phyloP scores from a whole-genome alignment of 2,113 vertebrate species.

The Passer domesticus region DNA sequence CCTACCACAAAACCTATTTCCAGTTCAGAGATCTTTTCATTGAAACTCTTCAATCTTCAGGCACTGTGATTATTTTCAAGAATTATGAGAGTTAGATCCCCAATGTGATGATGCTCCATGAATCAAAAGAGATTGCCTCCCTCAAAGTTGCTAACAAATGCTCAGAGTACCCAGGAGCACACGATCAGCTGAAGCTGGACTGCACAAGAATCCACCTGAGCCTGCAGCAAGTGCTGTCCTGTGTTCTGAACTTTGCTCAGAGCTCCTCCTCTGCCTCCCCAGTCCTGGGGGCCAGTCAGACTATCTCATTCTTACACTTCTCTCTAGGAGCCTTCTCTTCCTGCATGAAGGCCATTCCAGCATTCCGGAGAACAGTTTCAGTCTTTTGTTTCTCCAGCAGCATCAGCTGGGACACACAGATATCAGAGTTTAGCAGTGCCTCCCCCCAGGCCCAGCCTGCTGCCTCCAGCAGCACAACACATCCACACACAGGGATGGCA shows the following conservation, averaged over 20 bases:
- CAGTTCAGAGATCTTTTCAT: not conserved
- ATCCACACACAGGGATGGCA: not conserved
- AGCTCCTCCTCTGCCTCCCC: not conserved
- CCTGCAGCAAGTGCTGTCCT: not conserved
- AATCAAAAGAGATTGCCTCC: not conserved
- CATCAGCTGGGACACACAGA: not conserved
- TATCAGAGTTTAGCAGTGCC: accelerated
- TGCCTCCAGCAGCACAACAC: not conserved
- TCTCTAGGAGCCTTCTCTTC: not conserved
- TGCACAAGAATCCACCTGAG: not conserved
- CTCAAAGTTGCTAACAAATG: not conserved
- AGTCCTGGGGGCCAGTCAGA: not conserved
- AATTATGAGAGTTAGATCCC: not conserved
- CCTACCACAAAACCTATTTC: not conserved
- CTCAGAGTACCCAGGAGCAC: not conserved
- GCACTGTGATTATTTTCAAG: not conserved
- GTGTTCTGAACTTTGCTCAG: not conserved
- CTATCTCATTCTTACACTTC: not conserved
- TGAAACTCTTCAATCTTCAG: not conserved
- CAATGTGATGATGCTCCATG: too few species aligned
- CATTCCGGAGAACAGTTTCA: not conserved
- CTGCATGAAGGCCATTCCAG: not conserved
- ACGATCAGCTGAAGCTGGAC: not conserved
- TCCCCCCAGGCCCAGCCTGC: not conserved
- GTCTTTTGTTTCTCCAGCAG: not conserved